Conservation (phyloP, 2,113 vertebrate genomes). For the Centropus unirufus region DNA sequence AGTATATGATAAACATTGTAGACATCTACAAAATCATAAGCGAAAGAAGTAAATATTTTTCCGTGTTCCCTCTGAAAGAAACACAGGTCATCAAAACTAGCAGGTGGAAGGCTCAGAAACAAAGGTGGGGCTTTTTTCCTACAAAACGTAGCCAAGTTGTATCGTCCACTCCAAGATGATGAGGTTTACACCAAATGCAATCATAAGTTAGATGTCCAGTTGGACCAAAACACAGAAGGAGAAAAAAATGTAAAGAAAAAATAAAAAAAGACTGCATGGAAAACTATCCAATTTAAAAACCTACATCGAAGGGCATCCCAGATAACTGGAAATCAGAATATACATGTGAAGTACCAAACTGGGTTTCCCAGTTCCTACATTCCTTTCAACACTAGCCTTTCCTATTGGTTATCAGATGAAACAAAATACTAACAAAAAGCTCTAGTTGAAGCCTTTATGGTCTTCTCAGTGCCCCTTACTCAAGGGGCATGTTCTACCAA, state of each 20-base stretch:
- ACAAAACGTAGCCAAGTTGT: not conserved
- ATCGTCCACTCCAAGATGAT: not conserved
- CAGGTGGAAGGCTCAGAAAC: not conserved
- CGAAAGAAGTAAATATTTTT: not conserved
- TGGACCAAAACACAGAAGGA: not conserved
- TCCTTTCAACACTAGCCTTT: not conserved
- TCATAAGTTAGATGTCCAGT: not conserved
- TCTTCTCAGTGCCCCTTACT: not conserved
- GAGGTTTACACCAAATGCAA: not conserved
- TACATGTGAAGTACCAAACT: not conserved
- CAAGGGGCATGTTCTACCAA: not conserved
- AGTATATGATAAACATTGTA: not conserved
- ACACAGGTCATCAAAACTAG: not conserved
- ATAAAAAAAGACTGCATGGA: not conserved
- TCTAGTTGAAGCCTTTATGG: not conserved
- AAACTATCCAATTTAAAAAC: not conserved
- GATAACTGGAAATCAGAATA: not conserved
- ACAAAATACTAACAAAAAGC: not conserved
- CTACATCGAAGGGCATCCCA: not conserved
- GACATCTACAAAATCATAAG: not conserved
- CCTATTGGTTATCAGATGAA: not conserved
- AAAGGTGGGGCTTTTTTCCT: not conserved
- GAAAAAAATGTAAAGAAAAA: too few relatives aligned
- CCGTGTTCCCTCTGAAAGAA: not conserved
- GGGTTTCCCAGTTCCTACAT: not conserved